A percentile compares a stretch with the other conserved stretches of the same genome.
Conservation (phyloP, 2,888 invertebrate species). For the Bembecia ichneumoniformis region DNA sequence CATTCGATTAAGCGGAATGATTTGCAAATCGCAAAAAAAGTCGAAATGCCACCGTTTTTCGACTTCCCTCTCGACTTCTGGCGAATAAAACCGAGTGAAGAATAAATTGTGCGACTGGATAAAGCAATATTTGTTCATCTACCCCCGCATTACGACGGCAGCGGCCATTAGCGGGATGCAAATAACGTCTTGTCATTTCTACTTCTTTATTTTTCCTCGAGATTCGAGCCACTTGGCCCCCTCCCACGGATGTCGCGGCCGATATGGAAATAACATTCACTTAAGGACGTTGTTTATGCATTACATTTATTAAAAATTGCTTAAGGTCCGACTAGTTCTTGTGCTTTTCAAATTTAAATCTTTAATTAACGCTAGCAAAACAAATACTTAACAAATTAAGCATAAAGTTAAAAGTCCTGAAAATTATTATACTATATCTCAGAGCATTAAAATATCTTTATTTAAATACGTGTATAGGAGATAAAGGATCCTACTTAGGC, state of each 20-base stretch:
- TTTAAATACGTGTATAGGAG: too few species aligned
- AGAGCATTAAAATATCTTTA: too few species aligned
- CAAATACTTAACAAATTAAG: too few species aligned
- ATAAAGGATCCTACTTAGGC: too few species aligned
- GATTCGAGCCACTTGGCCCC: conserved; percentile 37
- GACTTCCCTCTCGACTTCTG: conserved; percentile 52
- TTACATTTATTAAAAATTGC: not conserved
- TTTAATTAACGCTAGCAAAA: too few species aligned
- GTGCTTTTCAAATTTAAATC: not conserved
- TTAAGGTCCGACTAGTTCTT: not conserved
- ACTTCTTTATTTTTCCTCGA: conserved; percentile 65
- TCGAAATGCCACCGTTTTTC: conserved; percentile 60
- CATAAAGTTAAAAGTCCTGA: too few species aligned
- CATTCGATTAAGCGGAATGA: conserved; percentile 66
- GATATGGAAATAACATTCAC: conserved; percentile 34
- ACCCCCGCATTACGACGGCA: conserved; percentile 66
- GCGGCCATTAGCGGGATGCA: conserved; percentile 69
- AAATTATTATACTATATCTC: too few species aligned
- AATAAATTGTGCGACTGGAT: conserved; percentile 70
- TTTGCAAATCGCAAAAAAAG: conserved; percentile 64
- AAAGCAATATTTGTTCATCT: conserved; percentile 72
- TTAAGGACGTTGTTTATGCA: conserved; percentile 3
- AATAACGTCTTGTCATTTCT: conserved; percentile 72
- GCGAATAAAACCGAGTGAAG: conserved; percentile 62
- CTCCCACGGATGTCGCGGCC: conserved; percentile 28